Conservation (phyloP, 1,140 invertebrate species). For the Drosophila baimaii region DNA sequence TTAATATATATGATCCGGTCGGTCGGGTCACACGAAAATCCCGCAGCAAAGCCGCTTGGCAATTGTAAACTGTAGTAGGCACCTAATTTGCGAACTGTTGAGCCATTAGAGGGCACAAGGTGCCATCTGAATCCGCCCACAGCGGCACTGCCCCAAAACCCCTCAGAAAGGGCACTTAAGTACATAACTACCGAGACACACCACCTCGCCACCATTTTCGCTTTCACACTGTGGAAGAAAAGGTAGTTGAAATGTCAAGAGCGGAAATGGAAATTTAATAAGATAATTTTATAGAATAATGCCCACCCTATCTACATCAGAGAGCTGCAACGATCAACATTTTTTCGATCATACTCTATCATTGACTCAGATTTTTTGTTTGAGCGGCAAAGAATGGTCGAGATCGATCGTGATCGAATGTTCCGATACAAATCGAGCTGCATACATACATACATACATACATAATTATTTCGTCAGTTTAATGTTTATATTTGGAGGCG, state of each 20-base stretch:
- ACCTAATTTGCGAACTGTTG: slow-evolving; percentile 81
- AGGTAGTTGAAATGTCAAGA: neutral
- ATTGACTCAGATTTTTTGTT: no score
- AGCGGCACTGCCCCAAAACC: slow-evolving; percentile 1
- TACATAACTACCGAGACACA: slow-evolving; percentile 36
- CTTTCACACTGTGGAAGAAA: neutral
- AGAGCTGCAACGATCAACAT: no score
- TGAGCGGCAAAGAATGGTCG: no score
- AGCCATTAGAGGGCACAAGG: slow-evolving; percentile 74
- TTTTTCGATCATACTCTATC: no score
- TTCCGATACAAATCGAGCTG: no score
- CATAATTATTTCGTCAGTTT: no score
- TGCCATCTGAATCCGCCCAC: slow-evolving; percentile 18
- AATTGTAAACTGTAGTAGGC: slow-evolving; percentile 72
- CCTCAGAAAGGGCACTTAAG: slow-evolving; percentile 56
- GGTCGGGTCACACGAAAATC: slow-evolving; percentile 60
- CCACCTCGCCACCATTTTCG: neutral
- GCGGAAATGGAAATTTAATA: neutral
- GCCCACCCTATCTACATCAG: no score
- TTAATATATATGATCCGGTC: slow-evolving; percentile 70
- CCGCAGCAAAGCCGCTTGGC: slow-evolving; percentile 59
- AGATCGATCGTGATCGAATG: no score
- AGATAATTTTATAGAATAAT: neutral
- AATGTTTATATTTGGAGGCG: no score
- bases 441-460: no score